Base-by-base conservation (phyloP, 2,797 vertebrate species). In the Hippocampus kuda region DNA sequence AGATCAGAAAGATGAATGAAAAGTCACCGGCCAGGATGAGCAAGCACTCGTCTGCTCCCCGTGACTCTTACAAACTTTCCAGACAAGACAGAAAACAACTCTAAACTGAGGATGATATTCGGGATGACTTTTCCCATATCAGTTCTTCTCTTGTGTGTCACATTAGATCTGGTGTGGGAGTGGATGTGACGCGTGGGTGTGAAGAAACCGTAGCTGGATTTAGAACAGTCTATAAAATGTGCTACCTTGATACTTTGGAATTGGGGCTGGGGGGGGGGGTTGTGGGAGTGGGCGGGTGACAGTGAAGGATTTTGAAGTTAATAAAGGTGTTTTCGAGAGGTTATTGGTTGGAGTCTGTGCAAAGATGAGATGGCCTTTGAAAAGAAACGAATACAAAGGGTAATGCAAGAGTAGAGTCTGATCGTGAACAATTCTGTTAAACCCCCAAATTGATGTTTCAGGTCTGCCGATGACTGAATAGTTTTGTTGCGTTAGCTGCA, bases 361-460 rank as follows among this genome's bases (percentile, higher is more conserved):
- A 49, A 54, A 68, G 67, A 72, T 44, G 54, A 75, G 66, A 60
- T 69, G 68, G 72, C 66, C 71, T 73, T 80, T 74, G 76, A 80
- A 76, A 83, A 79, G 68, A 80, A 81, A 75, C 76, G 82, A 83
- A 88, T 89, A 84, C 84, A 70, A 86, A 68, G 76, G 77, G 75
- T 84, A 83, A 81, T 76, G 70, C 74, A 66, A 83, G 79, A 79
- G 74, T 83, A 82, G 77, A 72, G 73, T 83, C 79, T 82, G 83
- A 84, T 87, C 81, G 79, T 76, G 79, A 85, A 86, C 77, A 86
- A 87, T 83, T 85, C 84, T 61, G 69, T 71, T 59, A 78, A 70
- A 83, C 78, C 78, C 22, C 79, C 62, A 24, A 76, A 88, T 80
- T 83, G 68, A 75, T 72, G 70, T 68, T 26, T 70, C 68, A 81